Percentiles rank a stretch among this genome's conserved stretches.
phyloP scores from a whole-genome alignment of 30 jellyfish, hydroid and myxozoan genomes.

The Clytia hemisphaerica region DNA sequence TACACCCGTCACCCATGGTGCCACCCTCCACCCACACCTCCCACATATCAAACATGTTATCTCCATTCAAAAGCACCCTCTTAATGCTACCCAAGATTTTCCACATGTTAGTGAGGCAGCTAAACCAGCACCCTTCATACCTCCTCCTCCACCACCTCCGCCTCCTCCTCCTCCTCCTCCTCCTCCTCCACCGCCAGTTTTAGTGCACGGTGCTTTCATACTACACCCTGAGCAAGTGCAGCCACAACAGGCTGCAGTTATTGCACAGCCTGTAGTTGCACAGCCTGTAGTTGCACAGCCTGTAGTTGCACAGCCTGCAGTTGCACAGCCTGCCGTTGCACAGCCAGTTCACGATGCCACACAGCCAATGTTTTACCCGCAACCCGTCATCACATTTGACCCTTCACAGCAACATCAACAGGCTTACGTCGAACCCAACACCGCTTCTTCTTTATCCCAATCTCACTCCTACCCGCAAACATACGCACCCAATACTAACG shows the following conservation, averaged over 20 bases:
- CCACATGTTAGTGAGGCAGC: neutral
- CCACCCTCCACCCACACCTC: too few species aligned
- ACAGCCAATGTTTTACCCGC: too few species aligned
- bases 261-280: neutral
- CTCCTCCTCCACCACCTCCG: constrained; percentile 37
- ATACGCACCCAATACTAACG: constrained; percentile 19
- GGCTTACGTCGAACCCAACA: constrained; percentile 42
- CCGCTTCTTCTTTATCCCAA: constrained; percentile 35
- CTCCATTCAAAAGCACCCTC: neutral
- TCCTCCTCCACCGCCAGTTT: constrained; percentile 2
- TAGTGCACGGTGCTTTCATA: neutral
- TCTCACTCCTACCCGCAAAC: constrained; percentile 40
- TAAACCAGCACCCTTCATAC: neutral
- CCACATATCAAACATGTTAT: neutral
- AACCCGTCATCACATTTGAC: too few species aligned
- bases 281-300: neutral
- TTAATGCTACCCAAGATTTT: neutral
- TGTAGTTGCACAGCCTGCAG: neutral
- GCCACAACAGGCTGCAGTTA: constrained; percentile 4
- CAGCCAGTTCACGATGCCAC: neutral
- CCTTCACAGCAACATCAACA: too few species aligned
- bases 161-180: constrained; percentile 29
- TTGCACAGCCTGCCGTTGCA: neutral
- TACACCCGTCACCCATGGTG: too few species aligned
- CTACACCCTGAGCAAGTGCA: neutral